Conservation (phyloP, 2,113 vertebrate genomes). For the Enhydra lutris region DNA sequence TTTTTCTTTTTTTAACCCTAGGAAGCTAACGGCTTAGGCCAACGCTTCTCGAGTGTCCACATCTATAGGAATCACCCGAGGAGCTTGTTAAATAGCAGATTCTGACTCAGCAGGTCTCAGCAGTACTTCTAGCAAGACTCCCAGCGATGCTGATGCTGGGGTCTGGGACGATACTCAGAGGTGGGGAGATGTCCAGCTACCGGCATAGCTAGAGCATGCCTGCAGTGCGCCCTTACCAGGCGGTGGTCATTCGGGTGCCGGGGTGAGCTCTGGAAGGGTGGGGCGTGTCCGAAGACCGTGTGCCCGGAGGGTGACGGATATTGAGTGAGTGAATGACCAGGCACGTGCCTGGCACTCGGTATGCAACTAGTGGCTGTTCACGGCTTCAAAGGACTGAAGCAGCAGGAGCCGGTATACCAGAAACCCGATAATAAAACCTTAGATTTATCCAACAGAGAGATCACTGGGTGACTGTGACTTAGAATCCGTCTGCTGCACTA, state of each 20-base stretch:
- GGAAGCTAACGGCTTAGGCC: background rate
- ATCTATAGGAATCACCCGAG: background rate
- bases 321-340: background rate
- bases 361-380: no score
- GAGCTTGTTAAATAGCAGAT: background rate
- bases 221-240: no score
- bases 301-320: fast-evolving
- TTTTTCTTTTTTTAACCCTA: background rate
- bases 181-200: background rate
- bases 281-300: background rate
- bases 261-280: background rate
- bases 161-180: background rate
- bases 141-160: fast-evolving
- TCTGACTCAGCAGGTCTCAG: background rate
- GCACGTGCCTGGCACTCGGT: fast-evolving
- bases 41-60: background rate
- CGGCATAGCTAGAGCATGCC: background rate
- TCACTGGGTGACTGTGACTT: background rate
- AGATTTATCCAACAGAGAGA: background rate
- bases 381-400: no score
- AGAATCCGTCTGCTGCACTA: background rate
- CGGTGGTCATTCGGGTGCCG: no score
- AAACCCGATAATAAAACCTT: background rate
- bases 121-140: no score
- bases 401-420: background rate